Conservation (phyloP, 2,888 invertebrate species). For the Platycheirus rosarum region DNA sequence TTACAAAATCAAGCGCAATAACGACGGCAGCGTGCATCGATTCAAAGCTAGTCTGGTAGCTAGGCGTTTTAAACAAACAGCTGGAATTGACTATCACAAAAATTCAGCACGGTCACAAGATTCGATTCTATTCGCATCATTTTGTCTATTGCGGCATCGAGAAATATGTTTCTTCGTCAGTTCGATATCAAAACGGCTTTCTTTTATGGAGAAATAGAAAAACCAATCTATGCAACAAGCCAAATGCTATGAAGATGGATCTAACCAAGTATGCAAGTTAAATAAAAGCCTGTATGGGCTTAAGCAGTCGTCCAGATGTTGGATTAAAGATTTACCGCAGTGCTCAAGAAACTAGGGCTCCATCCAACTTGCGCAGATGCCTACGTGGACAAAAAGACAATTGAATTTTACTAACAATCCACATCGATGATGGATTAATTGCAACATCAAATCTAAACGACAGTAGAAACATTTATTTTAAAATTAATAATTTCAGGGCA, state of each 20-base stretch:
- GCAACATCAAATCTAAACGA: neutral
- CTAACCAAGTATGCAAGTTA: conserved; percentile 71
- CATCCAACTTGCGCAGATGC: neutral
- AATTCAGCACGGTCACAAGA: conserved; percentile 70
- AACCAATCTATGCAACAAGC: conserved; percentile 66
- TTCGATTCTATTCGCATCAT: neutral
- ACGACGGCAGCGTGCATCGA: conserved; percentile 22
- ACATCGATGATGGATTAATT: neutral
- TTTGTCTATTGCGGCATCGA: neutral
- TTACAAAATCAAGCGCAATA: conserved; percentile 73
- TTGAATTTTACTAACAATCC: neutral
- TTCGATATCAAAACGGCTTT: conserved; percentile 72
- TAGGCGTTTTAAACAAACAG: conserved; percentile 74
- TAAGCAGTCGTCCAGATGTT: conserved; percentile 72
- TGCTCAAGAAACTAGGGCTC: conserved; percentile 4
- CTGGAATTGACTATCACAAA: conserved; percentile 51
- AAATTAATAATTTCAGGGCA: conserved; percentile 1
- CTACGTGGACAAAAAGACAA: neutral
- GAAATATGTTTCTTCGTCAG: conserved; percentile 31
- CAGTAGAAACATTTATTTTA: neutral
- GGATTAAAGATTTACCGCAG: conserved; percentile 30
- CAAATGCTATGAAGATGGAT: conserved; percentile 72
- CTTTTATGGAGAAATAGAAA: conserved; percentile 51
- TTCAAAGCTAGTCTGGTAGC: conserved; percentile 78
- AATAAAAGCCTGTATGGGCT: conserved; percentile 74